Conservation (phyloP, 2,797 vertebrate genomes). For the Alauda arvensis region DNA sequence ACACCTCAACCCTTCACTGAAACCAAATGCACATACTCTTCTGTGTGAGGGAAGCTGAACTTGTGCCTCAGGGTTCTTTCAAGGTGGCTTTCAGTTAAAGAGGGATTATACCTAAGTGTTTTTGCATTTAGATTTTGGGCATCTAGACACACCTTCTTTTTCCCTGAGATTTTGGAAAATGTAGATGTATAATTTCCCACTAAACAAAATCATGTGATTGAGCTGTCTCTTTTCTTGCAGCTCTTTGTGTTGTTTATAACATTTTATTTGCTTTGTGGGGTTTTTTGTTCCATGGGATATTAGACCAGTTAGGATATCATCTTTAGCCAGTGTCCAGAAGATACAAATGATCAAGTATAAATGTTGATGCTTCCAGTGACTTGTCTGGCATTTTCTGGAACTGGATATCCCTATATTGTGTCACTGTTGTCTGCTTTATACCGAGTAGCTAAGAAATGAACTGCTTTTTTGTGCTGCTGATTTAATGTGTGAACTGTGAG, state of each 20-base stretch:
- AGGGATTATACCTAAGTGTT: rapidly evolving
- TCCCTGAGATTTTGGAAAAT: not conserved
- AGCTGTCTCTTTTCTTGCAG: not conserved
- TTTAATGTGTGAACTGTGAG: not conserved
- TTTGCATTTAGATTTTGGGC: not conserved
- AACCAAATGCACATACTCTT: not conserved
- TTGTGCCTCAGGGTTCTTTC: not conserved
- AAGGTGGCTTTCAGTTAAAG: not conserved
- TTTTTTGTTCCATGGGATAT: not conserved
- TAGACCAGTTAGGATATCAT: not conserved
- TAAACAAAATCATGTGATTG: not conserved
- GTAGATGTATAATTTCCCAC: not conserved
- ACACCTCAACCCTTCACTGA: not conserved
- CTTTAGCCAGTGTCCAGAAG: not conserved
- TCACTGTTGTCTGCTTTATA: not conserved
- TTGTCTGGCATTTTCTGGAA: not conserved
- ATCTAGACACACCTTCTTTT: not conserved
- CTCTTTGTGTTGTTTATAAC: not conserved
- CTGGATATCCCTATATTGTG: rapidly evolving
- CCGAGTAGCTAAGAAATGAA: not conserved
- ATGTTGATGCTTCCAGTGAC: not conserved
- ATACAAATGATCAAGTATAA: not conserved
- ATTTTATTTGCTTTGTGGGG: not conserved
- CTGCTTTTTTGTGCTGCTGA: not conserved
- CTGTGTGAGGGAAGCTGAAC: not conserved